Evolutionary conservation across 2,113 vertebrate genomes (phyloP).

Genomic region (Gallinago undulata): DNA sequence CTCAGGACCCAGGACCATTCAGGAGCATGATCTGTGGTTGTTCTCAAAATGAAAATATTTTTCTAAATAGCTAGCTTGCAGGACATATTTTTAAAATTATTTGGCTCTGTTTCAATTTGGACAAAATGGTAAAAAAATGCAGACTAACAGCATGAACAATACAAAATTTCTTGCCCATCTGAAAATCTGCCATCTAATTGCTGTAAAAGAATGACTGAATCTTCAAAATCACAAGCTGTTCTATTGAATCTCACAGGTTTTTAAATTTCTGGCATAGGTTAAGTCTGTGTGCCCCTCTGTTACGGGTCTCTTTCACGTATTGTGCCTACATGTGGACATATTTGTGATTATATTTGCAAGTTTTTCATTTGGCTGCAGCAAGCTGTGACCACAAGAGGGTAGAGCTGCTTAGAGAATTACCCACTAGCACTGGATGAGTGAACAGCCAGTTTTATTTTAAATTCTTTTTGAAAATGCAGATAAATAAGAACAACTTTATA

Average conservation of each 20-base stretch:
- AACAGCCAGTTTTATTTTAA: not conserved
- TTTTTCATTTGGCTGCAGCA: not conserved
- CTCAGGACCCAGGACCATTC: not conserved
- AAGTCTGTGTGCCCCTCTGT: not conserved
- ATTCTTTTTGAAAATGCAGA: not conserved
- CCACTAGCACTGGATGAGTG: not conserved
- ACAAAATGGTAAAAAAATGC: not conserved
- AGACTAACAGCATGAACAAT: not conserved
- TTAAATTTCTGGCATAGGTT: not conserved
- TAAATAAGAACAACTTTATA: not conserved
- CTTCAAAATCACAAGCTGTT: not conserved
- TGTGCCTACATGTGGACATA: not conserved
- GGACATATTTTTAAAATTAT: not conserved
- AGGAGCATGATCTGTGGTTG: not conserved
- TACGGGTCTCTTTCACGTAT: not conserved
- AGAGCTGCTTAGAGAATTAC: slow-evolving; percentile 54
- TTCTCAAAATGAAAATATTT: not conserved
- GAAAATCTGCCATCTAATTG: not conserved
- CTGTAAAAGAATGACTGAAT: not conserved
- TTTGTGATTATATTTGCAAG: not conserved
- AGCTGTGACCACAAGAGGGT: slow-evolving; percentile 62
- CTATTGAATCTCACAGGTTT: not conserved
- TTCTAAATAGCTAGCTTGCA: not conserved
- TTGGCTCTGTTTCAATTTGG: not conserved
- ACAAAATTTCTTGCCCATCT: not conserved